phyloP scores from a whole-genome alignment of 2,113 vertebrate genomes.

The Phocoena phocoena region DNA sequence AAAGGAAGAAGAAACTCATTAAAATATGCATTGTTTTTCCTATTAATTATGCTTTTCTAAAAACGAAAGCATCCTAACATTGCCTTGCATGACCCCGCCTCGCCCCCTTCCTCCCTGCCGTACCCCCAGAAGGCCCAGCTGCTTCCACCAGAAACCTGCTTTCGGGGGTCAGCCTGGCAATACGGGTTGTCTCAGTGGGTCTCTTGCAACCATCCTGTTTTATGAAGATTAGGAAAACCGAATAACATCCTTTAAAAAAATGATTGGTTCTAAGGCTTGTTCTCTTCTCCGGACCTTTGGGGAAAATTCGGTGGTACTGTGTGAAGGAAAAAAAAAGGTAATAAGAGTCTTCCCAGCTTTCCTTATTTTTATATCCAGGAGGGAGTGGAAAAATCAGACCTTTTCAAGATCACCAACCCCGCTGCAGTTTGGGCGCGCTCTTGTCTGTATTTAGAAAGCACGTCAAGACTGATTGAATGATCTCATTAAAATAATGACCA shows the following conservation, averaged over 20 bases:
- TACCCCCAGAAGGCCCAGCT: neutral
- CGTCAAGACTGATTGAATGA: neutral
- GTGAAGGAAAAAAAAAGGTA: neutral
- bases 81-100: neutral
- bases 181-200: neutral
- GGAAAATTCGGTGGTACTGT: neutral
- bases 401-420: neutral
- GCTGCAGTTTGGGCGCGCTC: neutral
- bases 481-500: constrained; percentile 32
- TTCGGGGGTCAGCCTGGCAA: neutral
- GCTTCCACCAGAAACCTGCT: fast-evolving
- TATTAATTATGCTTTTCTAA: neutral
- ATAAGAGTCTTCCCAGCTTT: neutral
- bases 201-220: neutral
- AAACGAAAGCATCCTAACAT: neutral
- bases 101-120: neutral
- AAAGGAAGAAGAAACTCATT: neutral
- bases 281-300: neutral
- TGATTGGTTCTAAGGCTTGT: neutral
- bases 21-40: neutral
- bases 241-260: constrained; percentile 17
- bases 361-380: neutral
- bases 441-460: neutral
- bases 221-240: neutral
- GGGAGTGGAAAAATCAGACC: neutral